Percentiles rank a stretch among this genome's conserved stretches.
phyloP scores from a whole-genome alignment of 2,888 invertebrate genomes.

The Dryobota labecula region DNA sequence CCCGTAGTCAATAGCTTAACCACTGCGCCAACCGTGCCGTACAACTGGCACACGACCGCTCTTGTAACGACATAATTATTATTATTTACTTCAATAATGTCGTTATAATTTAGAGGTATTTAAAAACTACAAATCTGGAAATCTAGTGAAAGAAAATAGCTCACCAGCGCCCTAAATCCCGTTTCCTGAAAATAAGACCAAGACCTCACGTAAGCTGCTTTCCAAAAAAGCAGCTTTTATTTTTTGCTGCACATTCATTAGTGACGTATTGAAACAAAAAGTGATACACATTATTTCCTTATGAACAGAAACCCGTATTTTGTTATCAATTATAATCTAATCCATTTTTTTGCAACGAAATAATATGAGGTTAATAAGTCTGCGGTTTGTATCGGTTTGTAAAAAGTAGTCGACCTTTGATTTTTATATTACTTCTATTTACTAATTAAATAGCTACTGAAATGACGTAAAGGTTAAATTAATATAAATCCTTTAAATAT shows the following conservation, averaged over 20 bases:
- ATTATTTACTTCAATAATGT: not conserved
- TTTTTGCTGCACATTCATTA: not conserved
- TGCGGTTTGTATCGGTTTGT: constrained; percentile 26
- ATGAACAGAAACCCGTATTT: constrained; percentile 36
- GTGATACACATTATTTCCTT: constrained; percentile 47
- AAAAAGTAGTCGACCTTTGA: constrained; percentile 58
- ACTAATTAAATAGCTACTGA: constrained; percentile 40
- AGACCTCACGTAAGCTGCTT: not conserved
- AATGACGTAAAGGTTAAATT: constrained; percentile 32
- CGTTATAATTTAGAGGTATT: not conserved
- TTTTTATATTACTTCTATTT: constrained; percentile 43
- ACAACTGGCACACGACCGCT: too few species aligned
- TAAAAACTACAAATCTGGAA: not conserved
- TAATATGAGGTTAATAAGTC: constrained; percentile 41
- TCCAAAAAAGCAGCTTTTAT: not conserved
- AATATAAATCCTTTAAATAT: not conserved
- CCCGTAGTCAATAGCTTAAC: too few species aligned
- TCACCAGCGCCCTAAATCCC: not conserved
- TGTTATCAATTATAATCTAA: constrained; percentile 43
- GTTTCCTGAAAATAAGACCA: not conserved
- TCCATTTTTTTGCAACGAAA: constrained; percentile 49
- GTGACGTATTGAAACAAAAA: constrained; percentile 36
- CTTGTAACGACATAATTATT: not conserved
- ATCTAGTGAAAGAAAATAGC: not conserved
- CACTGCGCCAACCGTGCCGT: too few species aligned